phyloP scores from a whole-genome alignment of 2,113 vertebrate genomes.

The Microtus pennsylvanicus region DNA sequence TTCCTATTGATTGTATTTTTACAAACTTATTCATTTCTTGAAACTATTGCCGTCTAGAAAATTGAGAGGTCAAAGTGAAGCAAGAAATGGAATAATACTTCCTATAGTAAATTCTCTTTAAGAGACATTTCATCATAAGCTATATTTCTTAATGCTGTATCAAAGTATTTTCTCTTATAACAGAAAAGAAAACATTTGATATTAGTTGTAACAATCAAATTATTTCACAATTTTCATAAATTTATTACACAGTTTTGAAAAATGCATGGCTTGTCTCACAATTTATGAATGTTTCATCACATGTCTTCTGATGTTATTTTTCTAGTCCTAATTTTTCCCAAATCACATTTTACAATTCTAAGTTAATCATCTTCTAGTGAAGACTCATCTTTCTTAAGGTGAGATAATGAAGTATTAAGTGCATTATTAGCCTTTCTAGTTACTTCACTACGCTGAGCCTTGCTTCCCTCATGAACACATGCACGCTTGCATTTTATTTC shows the following conservation, averaged over 20 bases:
- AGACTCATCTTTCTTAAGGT: not conserved
- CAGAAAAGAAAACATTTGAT: not conserved
- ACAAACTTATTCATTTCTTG: not conserved
- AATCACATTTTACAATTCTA: not conserved
- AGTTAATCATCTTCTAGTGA: not conserved
- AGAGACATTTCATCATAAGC: not conserved
- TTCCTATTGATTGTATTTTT: conserved; percentile 8
- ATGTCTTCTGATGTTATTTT: not conserved
- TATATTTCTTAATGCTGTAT: not conserved
- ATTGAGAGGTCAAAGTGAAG: not conserved
- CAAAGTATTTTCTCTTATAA: not conserved
- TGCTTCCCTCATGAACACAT: not conserved
- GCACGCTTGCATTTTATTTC: not conserved
- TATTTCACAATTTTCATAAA: not conserved
- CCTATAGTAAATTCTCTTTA: not conserved
- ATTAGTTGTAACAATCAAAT: not conserved
- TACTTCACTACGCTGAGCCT: not conserved
- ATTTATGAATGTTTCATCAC: not conserved
- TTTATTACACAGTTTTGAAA: not conserved
- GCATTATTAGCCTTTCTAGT: not conserved
- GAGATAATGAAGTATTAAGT: not conserved
- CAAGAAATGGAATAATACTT: not conserved
- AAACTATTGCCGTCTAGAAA: conserved; percentile 8
- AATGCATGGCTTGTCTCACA: not conserved
- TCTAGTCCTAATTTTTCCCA: not conserved